Percentiles rank a stretch among this genome's conserved stretches.
phyloP scores from a whole-genome alignment of 53 echinoderm and acorn worm species.

The Mesocentrotus franciscanus region DNA sequence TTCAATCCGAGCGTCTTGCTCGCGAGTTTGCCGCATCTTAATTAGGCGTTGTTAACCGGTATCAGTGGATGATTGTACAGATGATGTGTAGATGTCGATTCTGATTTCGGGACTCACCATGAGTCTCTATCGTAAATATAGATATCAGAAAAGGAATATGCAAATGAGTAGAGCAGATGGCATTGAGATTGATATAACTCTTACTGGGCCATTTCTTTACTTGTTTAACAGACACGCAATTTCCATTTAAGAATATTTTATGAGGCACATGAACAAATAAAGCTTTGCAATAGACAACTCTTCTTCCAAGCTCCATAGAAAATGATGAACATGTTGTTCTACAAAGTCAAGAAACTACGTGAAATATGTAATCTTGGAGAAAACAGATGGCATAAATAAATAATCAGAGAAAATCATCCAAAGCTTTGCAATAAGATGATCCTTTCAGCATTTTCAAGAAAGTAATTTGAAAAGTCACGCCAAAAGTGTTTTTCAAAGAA shows the following conservation, averaged over 20 bases:
- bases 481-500: not conserved
- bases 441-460: not conserved
- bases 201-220: too few relatives aligned
- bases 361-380: too few relatives aligned
- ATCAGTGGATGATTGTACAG: not conserved
- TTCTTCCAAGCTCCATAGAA: too few relatives aligned
- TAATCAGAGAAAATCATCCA: not conserved
- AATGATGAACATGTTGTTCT: too few relatives aligned
- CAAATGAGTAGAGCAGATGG: not conserved
- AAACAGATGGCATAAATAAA: too few relatives aligned
- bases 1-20: not conserved
- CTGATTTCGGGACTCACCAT: not conserved
- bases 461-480: too few relatives aligned
- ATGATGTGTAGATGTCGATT: not conserved
- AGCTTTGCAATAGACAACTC: too few relatives aligned
- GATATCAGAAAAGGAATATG: not conserved
- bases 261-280: too few relatives aligned
- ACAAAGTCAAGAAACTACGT: too few relatives aligned
- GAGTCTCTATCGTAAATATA: not conserved
- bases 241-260: too few relatives aligned
- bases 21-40: slow-evolving; percentile 29
- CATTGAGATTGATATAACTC: too few relatives aligned
- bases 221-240: too few relatives aligned
- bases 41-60: slow-evolving; percentile 41
- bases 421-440: not conserved